Conservation (phyloP, 2,888 invertebrate species). For the Amphipoea oculea region DNA sequence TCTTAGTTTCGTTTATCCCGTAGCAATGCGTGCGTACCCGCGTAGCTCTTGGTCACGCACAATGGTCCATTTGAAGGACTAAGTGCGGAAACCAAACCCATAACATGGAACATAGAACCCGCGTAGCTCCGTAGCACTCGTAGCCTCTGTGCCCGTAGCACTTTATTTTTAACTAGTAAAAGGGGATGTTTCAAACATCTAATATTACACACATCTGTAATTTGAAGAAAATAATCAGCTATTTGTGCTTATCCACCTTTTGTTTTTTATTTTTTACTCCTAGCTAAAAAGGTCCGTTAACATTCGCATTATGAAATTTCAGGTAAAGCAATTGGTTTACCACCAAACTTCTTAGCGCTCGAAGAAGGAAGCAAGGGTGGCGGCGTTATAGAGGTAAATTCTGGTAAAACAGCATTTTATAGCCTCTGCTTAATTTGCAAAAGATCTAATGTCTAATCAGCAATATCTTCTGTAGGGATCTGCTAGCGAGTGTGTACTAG, state of each 20-base stretch:
- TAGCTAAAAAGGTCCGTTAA: not conserved
- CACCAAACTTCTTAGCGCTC: slow-evolving; percentile 96
- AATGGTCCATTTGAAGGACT: too few species aligned
- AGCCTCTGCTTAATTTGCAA: not conserved
- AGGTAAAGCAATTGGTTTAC: slow-evolving; percentile 98
- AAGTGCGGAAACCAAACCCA: too few species aligned
- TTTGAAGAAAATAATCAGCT: not conserved
- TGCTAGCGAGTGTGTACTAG: slow-evolving; percentile 98
- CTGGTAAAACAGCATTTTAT: slow-evolving; percentile 12
- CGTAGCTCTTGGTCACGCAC: slow-evolving; percentile 9
- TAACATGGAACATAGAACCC: not conserved
- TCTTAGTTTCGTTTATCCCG: not conserved
- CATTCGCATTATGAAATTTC: slow-evolving; percentile 60
- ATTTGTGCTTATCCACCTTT: not conserved
- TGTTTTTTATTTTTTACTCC: slow-evolving; percentile 5
- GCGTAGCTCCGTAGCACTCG: slow-evolving; percentile 20
- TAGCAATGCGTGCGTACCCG: slow-evolving; percentile 20
- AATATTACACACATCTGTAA: not conserved
- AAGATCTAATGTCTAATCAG: not conserved
- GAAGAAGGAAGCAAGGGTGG: slow-evolving; percentile 97
- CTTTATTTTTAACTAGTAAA: not conserved
- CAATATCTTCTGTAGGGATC: slow-evolving; percentile 92
- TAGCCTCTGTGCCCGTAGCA: slow-evolving; percentile 20
- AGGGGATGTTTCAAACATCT: not conserved
- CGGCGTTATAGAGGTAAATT: slow-evolving; percentile 96